Evolutionary conservation across 1,140 invertebrate species (phyloP), one percentile per base, ranked within the genome.

Genomic region (Caerostris extrusa): DNA sequence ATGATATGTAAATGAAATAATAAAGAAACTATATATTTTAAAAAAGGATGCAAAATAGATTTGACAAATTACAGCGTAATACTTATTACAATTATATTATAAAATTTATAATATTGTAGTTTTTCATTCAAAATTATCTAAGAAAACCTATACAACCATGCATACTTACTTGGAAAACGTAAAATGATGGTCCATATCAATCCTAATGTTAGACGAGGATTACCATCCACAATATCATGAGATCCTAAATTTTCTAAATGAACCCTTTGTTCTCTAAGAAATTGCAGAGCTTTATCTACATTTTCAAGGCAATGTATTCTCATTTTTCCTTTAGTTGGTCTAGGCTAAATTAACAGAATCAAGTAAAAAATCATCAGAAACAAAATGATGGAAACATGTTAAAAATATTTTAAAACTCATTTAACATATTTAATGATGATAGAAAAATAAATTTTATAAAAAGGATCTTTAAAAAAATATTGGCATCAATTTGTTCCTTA

Each of bases 121-220:
- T 34, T 34, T 34, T 34, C 2, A 34, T 34, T 34, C 34, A 34
- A 67, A 14, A 17, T 14, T 7, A 67, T 17, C 61, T 14, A 67
- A 5, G 5, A 5, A 50, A 34, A 17, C 17, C n/a, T 12, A 81
- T 50, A 53, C n/a, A n/a, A 5, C 10, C 2, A 7, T 2, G 1
- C 5, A 60, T 60, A 82, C 58, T 7, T 89, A 93, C 92, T 19
- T 93, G 92, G 97, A 99, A n/a, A 99, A 95, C 99, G 97, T 92
- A 99, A 97, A 96, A 99, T 99, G 95, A 99, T 99, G 87, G 99
- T 99, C 99, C 99, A 99, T 95, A 99, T 99, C 67, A 99, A 98
- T 96, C 99, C 99, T 50, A 99, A 97, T 94, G 98, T 99, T 82
- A 99, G 97, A 81, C 99, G 97, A 3, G 98, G 97, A 97, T 99